Evolutionary conservation across 1,140 invertebrate species (phyloP), one percentile per base, ranked within the genome.

Genomic region (Thaumatotibia leucotreta): DNA sequence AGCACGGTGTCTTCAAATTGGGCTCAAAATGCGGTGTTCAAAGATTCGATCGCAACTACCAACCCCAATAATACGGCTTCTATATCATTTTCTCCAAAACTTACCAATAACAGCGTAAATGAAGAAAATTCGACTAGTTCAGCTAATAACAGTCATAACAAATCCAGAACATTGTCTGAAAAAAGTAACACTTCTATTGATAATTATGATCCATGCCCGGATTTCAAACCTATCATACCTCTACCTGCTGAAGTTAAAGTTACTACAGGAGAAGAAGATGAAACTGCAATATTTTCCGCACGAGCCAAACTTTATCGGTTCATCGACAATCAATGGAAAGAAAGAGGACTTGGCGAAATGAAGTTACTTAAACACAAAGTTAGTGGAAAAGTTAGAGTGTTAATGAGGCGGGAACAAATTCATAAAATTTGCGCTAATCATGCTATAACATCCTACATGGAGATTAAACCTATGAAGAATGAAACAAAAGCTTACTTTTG

Each of bases 341-440:
- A 98, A 85, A 94, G 97, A 65, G 97, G 97, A 1, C 92, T 96
- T 58, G 98, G 98, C 0, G 93, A 94, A 62, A 93, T 98, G 0
- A 98, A 98, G 84, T 92, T 99, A 4, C 84, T 98, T 0, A 93
- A 94, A 76, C 95, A 98, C 77, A 92, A 93, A 20, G 82, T 91
- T 1, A 94, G 92, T 17, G 93, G 93, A 14, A 95, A 94, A 82
- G 92, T 94, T 0, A 92, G 96, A 31, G 87, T 98, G 2, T 80
- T 98, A 0, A 98, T 98, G 97, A 93, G 97, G 50, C 92, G 97
- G 61, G 97, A 98, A 68, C 96, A 97, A 82, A 94, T 97, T 0
- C 93, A 95, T 52, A 97, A 97, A 77, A 95, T 98, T 23, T 98
- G 97, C 91, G 97, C 97, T 1, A 98, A 98, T 92, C 97, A 98